Percentiles rank a stretch among this genome's conserved stretches.
phyloP scores from a whole-genome alignment of 2,113 vertebrate genomes.

The Xenopus tropicalis region UCB_Xtro_10.0 CM004448.2:47052501-47053000 shows the following conservation, averaged over 20 bases:
- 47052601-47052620: conserved; percentile 28
- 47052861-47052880: conserved; percentile 29
- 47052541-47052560: conserved; percentile 15
- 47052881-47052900: conserved; percentile 9
- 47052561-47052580: conserved; percentile 25
- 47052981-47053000: no score
- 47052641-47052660: conserved; percentile 17
- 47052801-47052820: conserved; percentile 21
- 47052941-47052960: no score
- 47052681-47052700: conserved; percentile 21
- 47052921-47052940: no score
- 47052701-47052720: conserved; percentile 17
- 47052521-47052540: conserved; percentile 24
- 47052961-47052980: no score
- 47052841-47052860: conserved; percentile 34
- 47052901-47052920: neutral
- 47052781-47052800: conserved; percentile 6
- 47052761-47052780: conserved; percentile 16
- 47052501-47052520: conserved; percentile 9
- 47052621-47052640: conserved; percentile 32
- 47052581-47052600: conserved; percentile 26
- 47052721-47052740: conserved; percentile 7
- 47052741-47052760: conserved; percentile 21
- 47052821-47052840: conserved; percentile 25
- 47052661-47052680: conserved; percentile 37